Percentiles rank a stretch among this genome's conserved stretches.
Evolutionary conservation across 2,113 vertebrate species (phyloP).

Genomic region (Otocyon megalotis): DNA sequence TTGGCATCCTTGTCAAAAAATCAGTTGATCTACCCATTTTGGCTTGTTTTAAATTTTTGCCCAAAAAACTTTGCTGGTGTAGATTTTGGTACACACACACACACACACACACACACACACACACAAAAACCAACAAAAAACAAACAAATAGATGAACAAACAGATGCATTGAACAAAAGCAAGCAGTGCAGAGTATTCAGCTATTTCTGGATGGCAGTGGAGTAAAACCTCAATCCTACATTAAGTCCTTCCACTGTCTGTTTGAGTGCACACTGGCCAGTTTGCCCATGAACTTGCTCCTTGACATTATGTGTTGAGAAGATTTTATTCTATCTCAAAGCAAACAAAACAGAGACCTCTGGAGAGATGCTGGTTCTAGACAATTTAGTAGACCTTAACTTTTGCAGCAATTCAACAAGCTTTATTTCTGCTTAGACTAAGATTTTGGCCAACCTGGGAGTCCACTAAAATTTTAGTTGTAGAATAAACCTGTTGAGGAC

Average conservation of each 20-base stretch:
- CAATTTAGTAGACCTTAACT: background rate
- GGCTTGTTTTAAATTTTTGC: background rate
- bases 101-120: too few relatives aligned
- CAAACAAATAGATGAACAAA: background rate
- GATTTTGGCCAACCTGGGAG: background rate
- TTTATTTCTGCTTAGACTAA: background rate
- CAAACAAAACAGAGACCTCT: constrained; percentile 6
- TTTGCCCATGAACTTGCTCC: background rate
- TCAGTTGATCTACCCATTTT: background rate
- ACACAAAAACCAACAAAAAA: background rate
- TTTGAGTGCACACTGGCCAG: background rate
- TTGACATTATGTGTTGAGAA: background rate
- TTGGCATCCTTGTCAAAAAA: background rate
- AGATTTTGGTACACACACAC: background rate
- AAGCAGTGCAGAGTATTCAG: background rate
- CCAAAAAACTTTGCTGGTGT: background rate
- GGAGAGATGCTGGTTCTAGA: background rate
- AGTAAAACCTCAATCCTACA: background rate
- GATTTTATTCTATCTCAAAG: background rate
- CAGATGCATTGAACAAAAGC: background rate
- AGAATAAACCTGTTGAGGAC: background rate
- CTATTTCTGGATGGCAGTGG: background rate
- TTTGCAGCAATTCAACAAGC: background rate
- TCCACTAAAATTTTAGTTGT: background rate
- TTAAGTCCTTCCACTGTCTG: background rate